Base-by-base conservation (phyloP, 1,140 invertebrate species). In the Hyposmocoma kahamanoa region DNA sequence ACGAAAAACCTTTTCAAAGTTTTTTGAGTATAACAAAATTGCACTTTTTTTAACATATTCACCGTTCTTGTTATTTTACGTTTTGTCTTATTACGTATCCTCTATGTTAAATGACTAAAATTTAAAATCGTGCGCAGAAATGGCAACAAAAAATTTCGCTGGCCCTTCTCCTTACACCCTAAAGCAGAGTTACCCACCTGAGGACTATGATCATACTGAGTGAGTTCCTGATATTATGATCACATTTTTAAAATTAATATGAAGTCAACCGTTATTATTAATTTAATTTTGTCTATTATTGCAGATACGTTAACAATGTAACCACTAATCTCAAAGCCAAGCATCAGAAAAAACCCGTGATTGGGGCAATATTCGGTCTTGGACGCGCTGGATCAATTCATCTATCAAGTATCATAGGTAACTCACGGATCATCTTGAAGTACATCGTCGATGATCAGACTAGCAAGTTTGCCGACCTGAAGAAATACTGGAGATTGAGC, bases 361-460 rank as follows among this genome's bases (percentile, higher is more conserved):
- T 70, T 1, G 52, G 89, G 0, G 90, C 91, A 0, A 61, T 91
- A 1, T 91, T 91, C 62, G 90, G 91, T 4, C 59, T 89, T 0
- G 90, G 91, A 0, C 85, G 90, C 9, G 89, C 89, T 21, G 89
- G 89, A 22, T 78, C 88, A n/a, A 90, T 92, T 50, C 91, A 93
- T 64, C 67, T 92, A 26, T 64, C 73, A 15, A 90, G 88, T 39
- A 70, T 92, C 15, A 52, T 89, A 6, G 56, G 56, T 3, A 91
- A 88, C 61, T 80, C 83, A 4, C 84, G 90, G n/a, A 70, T 88
- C 0, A 78, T 87, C 19, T 56, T 93, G 1, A 56, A 89, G 1
- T 93, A 92, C 58, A 76, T 92, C 6, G 85, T 93, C 1, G 90
- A 92, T 36, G 87, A 90, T 22, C 56, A 83, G 1, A 58, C 73